phyloP scores from a whole-genome alignment of 2,797 vertebrate genomes.

The Tapera naevia region DNA sequence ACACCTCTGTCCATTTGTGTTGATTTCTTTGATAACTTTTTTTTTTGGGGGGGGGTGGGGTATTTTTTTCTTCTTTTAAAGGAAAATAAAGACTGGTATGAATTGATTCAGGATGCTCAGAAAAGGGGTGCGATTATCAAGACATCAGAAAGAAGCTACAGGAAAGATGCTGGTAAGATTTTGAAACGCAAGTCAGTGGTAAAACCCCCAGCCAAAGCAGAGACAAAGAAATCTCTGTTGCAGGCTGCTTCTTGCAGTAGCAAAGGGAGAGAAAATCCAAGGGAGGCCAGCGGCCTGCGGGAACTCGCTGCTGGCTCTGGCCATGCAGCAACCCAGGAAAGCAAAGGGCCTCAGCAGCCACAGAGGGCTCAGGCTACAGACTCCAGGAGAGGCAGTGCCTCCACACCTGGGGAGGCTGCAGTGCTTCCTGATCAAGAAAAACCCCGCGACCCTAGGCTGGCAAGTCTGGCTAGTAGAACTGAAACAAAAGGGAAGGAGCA shows the following conservation, averaged over 20 bases:
- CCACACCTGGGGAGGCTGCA: background rate
- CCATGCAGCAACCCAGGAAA: background rate
- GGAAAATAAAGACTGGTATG: conserved; percentile 84
- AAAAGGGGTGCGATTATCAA: conserved; percentile 77
- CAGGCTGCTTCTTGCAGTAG: background rate
- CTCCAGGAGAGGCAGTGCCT: background rate
- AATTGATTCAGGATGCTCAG: conserved; percentile 83
- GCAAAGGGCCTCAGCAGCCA: background rate
- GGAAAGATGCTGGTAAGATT: conserved; percentile 71
- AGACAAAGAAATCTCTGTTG: background rate
- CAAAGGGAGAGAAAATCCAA: background rate
- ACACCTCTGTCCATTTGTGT: background rate
- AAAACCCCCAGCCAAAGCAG: background rate
- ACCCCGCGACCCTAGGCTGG: conserved; percentile 73
- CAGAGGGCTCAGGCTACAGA: background rate
- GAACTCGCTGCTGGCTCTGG: background rate
- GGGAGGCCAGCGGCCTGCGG: background rate
- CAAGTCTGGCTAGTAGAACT: conserved; percentile 40
- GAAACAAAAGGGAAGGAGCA: background rate
- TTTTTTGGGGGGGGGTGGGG: background rate
- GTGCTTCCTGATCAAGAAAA: background rate
- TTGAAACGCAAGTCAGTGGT: conserved; percentile 70
- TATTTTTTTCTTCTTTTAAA: background rate
- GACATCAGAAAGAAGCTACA: conserved; percentile 73
- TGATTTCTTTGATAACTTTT: background rate